A percentile compares a stretch with the other conserved stretches of the same genome.
Conservation (phyloP, 1,140 invertebrate species). For the Tribolium castaneum region DNA sequence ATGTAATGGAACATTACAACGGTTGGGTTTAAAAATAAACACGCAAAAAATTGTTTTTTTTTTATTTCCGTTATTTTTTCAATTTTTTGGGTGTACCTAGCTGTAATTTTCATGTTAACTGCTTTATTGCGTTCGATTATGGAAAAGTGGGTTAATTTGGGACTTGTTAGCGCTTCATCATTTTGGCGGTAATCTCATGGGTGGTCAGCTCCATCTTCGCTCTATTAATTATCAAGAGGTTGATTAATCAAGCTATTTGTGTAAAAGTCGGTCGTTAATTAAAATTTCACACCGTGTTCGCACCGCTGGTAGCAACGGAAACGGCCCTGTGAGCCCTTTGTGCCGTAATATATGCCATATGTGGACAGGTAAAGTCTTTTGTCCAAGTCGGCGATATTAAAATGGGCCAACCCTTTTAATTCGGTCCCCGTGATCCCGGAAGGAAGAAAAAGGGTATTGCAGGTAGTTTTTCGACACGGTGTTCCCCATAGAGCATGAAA, state of each 20-base stretch:
- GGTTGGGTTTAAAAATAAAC: too few species aligned
- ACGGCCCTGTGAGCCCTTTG: not conserved
- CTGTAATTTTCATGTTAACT: too few species aligned
- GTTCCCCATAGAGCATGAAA: constrained; percentile 52
- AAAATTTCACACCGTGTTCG: constrained; percentile 16
- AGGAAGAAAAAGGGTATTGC: constrained; percentile 61
- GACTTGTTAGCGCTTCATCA: too few species aligned
- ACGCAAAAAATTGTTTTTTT: too few species aligned
- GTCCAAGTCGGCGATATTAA: constrained; percentile 54
- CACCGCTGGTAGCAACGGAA: not conserved
- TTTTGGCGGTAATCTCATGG: too few species aligned
- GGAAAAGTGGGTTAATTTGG: too few species aligned
- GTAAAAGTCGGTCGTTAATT: not conserved
- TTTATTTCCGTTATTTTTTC: too few species aligned
- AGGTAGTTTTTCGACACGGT: constrained; percentile 60
- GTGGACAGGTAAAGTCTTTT: constrained; percentile 60
- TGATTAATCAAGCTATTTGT: not conserved
- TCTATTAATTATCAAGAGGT: not conserved
- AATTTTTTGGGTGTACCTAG: too few species aligned
- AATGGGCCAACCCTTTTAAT: constrained; percentile 61
- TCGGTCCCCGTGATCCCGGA: constrained; percentile 55
- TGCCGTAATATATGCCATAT: constrained; percentile 55
- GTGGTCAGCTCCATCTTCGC: not conserved
- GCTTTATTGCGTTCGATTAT: too few species aligned
- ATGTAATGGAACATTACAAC: too few species aligned